Evolutionary conservation across 1,140 invertebrate genomes (phyloP).

Genomic region (Euwallacea similis): DNA sequence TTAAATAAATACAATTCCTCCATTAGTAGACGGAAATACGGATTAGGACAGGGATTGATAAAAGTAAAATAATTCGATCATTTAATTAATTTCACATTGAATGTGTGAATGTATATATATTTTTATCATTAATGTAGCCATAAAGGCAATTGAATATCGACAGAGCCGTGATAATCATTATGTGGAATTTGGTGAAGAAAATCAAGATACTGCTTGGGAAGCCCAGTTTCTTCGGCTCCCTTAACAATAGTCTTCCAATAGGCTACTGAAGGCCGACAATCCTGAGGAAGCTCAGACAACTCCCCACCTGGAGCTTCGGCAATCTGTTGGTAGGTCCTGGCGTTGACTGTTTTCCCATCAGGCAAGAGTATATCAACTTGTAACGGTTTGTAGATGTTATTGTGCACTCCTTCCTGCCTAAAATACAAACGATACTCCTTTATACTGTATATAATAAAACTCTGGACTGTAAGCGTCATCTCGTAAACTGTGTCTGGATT

Average conservation of each 20-base stretch:
- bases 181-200: constrained; percentile 65
- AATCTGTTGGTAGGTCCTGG: constrained; percentile 69
- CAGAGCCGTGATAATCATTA: constrained; percentile 64
- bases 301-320: constrained; percentile 54
- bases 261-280: constrained; percentile 68
- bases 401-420: constrained; percentile 75
- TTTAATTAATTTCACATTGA: too few relatives aligned
- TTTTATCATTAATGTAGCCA: constrained; percentile 19
- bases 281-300: constrained; percentile 55
- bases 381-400: constrained; percentile 68
- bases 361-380: constrained; percentile 61
- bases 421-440: constrained; percentile 2
- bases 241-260: constrained; percentile 66
- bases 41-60: too few relatives aligned
- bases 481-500: background rate
- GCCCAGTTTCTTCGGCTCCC: constrained; percentile 69
- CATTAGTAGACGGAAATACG: too few relatives aligned
- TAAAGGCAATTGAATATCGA: constrained; percentile 42
- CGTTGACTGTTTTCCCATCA: constrained; percentile 58
- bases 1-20: too few relatives aligned
- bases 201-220: constrained; percentile 69
- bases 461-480: background rate
- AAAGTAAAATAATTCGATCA: too few relatives aligned
- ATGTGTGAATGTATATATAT: too few relatives aligned
- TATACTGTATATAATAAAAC: background rate